phyloP scores from a whole-genome alignment of 2,888 invertebrate species.

The Crocallis elinguaria region DNA sequence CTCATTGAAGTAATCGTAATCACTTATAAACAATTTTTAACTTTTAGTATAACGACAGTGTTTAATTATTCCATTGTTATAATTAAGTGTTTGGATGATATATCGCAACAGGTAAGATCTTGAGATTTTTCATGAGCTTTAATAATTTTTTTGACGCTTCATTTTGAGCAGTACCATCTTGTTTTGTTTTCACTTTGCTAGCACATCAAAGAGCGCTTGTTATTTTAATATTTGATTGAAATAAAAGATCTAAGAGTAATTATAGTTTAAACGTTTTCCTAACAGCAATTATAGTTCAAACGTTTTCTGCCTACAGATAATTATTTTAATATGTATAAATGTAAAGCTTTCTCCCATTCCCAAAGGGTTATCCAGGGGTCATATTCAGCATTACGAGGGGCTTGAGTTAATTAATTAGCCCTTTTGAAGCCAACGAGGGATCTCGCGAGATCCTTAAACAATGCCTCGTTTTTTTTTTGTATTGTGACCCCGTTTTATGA shows the following conservation, averaged over 20 bases:
- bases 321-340: not conserved
- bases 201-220: too few relatives aligned
- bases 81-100: conserved; percentile 49
- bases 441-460: conserved; percentile 48
- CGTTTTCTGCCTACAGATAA: not conserved
- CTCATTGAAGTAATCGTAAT: conserved; percentile 6
- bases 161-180: too few relatives aligned
- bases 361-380: conserved; percentile 52
- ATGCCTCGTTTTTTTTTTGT: conserved; percentile 51
- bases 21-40: not conserved
- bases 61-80: conserved; percentile 11
- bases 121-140: conserved; percentile 4
- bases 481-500: conserved; percentile 41
- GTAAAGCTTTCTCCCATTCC: conserved; percentile 39
- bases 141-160: not conserved
- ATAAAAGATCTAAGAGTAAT: too few relatives aligned
- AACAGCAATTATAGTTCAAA: not conserved
- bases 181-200: too few relatives aligned
- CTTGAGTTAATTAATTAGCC: conserved; percentile 73
- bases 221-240: too few relatives aligned
- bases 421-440: conserved; percentile 55
- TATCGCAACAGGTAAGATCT: conserved; percentile 52
- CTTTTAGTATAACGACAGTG: conserved; percentile 6
- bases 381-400: conserved; percentile 53
- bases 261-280: not conserved